Percentiles rank a stretch among this genome's conserved stretches.
phyloP scores from a whole-genome alignment of 2,797 vertebrate species.

The Channa striata region DNA sequence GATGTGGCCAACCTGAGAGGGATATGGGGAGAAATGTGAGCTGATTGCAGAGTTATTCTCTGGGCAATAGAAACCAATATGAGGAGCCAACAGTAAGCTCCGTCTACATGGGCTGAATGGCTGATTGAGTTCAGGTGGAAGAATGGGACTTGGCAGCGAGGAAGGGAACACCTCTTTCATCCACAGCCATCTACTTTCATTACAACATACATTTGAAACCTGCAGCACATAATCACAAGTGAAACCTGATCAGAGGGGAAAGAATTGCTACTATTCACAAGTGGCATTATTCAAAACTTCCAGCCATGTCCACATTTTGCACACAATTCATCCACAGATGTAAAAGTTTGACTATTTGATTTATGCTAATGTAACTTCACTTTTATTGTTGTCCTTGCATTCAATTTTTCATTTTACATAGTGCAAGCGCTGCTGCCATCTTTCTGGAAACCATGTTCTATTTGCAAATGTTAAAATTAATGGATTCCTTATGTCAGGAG shows the following conservation, averaged over 20 bases:
- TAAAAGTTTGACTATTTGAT: constrained; percentile 71
- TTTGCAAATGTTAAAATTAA: constrained; percentile 66
- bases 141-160: constrained; percentile 67
- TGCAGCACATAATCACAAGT: constrained; percentile 61
- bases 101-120: constrained; percentile 70
- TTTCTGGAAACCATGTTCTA: constrained; percentile 45
- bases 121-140: constrained; percentile 72
- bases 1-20: constrained; percentile 66
- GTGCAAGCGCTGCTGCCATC: constrained; percentile 40
- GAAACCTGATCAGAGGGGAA: constrained; percentile 62
- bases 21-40: constrained; percentile 69
- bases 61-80: constrained; percentile 76
- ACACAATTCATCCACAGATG: constrained; percentile 58
- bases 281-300: constrained; percentile 56
- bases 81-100: constrained; percentile 72
- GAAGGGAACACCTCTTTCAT: constrained; percentile 74
- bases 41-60: constrained; percentile 81
- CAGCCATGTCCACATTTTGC: constrained; percentile 25
- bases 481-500: constrained; percentile 57
- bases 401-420: constrained; percentile 53
- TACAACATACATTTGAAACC: constrained; percentile 75
- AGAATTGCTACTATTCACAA: constrained; percentile 52
- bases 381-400: constrained; percentile 55
- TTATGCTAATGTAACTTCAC: constrained; percentile 66
- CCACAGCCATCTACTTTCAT: constrained; percentile 71